Conservation (phyloP, 1,140 invertebrate genomes). For the Platyura marginata region DNA sequence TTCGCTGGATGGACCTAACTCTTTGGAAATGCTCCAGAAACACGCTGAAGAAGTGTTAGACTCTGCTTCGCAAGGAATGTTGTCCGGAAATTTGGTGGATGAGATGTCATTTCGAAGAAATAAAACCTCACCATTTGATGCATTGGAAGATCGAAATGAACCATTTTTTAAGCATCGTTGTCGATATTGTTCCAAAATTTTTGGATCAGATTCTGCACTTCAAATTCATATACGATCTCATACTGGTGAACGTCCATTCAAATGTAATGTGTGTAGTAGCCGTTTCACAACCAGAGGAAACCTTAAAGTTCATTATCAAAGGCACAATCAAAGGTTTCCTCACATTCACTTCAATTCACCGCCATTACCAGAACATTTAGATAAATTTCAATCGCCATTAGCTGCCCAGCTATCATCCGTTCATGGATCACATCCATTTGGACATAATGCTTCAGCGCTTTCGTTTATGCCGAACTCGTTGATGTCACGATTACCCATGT, state of each 20-base stretch:
- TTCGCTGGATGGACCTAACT: constrained; percentile 50
- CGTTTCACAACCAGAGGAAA: constrained; percentile 96
- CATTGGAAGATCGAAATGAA: constrained; percentile 38
- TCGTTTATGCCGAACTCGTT: constrained; percentile 8
- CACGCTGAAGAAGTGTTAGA: constrained; percentile 79
- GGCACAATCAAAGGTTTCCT: no score
- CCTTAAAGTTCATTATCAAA: constrained; percentile 90
- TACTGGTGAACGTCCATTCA: constrained; percentile 93
- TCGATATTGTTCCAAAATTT: constrained; percentile 95
- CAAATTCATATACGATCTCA: constrained; percentile 92
- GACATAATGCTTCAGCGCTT: constrained; percentile 21
- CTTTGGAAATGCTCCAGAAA: constrained; percentile 78
- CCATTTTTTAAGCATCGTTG: constrained; percentile 94
- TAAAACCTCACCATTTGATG: constrained; percentile 5
- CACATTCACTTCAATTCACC: no score
- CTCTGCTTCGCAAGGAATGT: constrained; percentile 72
- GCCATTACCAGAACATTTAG: constrained; percentile 82
- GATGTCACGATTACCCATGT: no score
- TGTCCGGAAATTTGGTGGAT: constrained; percentile 72
- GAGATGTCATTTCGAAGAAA: constrained; percentile 66
- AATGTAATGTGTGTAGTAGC: constrained; percentile 95
- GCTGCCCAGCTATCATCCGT: no score
- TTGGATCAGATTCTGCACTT: constrained; percentile 87
- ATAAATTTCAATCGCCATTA: constrained; percentile 78
- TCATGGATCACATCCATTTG: no score